Evolutionary conservation across 2,797 vertebrate species (phyloP), one percentile per base, ranked within the genome.

Genomic region (Lepus oiostolus): DNA sequence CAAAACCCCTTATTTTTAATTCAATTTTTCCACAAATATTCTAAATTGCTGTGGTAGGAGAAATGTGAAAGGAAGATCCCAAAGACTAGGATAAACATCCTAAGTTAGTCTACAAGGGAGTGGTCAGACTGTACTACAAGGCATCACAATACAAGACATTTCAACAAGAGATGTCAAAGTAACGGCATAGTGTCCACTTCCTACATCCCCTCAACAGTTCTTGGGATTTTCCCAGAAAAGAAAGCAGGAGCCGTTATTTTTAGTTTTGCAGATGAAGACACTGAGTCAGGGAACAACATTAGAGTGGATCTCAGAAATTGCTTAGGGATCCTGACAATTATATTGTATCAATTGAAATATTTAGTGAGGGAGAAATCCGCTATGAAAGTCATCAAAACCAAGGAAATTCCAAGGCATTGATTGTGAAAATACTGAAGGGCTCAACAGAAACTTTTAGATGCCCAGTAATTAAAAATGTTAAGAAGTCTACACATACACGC

Each of bases 331-430:
- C 35, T 90, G 52, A 81, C 42, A 81, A 86, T 7, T 10, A 58
- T 54, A 85, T 90, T 67, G 50, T 63, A 81, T n/a, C 32, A 74
- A 84, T 7, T 71, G 54, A 96, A 95, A 87, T 71, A 79, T 90
- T 32, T 38, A 62, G 35, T 13, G 62, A 80, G 52, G 22, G 14
- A 30, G 89, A 82, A 92, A 63, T 72, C 17, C 4, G 32, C 90
- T 85, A 68, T 88, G 86, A 93, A 93, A 93, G 84, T 82, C 83
- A 79, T 93, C 84, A 87, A 72, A 88, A 62, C 58, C 77, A 75
- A 94, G 88, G 82, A 94, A 93, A 88, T 95, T 94, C 72, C 47
- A 94, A 47, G 38, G 32, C 26, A 85, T 74, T 8, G 26, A 10
- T 70, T 83, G 10, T 60, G 67, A 94, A 94, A 94, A 71, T 85